Base-by-base conservation (phyloP, 1,140 invertebrate species). In the Arion vulgaris region DNA sequence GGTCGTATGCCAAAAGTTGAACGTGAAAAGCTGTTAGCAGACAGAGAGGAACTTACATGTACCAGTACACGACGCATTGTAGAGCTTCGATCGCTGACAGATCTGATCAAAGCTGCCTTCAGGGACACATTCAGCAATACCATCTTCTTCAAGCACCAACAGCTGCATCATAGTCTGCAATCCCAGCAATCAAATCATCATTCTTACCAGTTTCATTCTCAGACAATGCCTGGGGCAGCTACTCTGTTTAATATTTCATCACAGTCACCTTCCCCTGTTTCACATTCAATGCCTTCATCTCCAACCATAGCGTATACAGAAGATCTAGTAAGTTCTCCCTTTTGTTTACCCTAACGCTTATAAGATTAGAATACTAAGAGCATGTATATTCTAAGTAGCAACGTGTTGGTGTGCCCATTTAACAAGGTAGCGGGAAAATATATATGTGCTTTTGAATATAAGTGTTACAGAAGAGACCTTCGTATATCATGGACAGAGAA, bases 1-100 rank as follows among this genome's bases (percentile, higher is more conserved):
- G 98, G 98, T 85, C 96, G 98, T 84, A 98, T 99, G 91, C 98
- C 98, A 85, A 99, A 99, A 92, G 95, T 97, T 84, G 98, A 99
- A 93, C 99, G 99, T 93, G 98, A 97, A 87, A 97, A 98, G 88
- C 98, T 99, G 89, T 57, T 87, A 39, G 88, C 88, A 9, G 89
- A 89, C 78, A 94, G 98, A 88, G 98, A 98, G 84, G 88, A 88
- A 53, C 84, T 89, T 34, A 83, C 83, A 11, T 83, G 51, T 62
- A 87, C 85, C 34, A 86, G 84, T 62, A 49, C 79, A 19, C 80
- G 86, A 38, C 51, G 87, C 28, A 87, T 89, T 38, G 83, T 89
- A 26, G 88, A 89, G 72, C 83, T 89, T 0, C 85, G 88, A 0
- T 86, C 86, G 19, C 81, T 88, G 28, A 84, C 88, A 39, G 88